phyloP scores from a whole-genome alignment of 2,888 invertebrate genomes.

The Hypomecis atomaria region DNA sequence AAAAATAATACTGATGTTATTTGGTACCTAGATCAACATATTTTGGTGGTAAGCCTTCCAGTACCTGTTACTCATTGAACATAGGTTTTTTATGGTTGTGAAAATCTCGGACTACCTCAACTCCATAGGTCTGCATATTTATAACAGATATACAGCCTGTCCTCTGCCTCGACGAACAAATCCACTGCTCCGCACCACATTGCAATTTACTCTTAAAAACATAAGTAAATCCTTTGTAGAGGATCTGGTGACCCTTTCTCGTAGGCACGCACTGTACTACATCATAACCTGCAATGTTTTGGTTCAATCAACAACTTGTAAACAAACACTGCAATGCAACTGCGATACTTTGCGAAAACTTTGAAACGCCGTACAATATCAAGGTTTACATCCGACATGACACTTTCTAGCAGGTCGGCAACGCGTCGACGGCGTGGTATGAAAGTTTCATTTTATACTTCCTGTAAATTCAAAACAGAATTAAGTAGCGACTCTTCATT shows the following conservation, averaged over 20 bases:
- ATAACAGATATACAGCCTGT: conserved; percentile 80
- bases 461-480: conserved; percentile 31
- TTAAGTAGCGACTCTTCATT: conserved; percentile 16
- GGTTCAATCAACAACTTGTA: conserved; percentile 21
- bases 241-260: conserved; percentile 75
- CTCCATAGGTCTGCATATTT: conserved; percentile 76
- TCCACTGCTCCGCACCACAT: conserved; percentile 79
- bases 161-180: conserved; percentile 76
- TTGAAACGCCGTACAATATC: conserved; percentile 31
- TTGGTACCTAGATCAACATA: not conserved
- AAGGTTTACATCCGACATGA: conserved; percentile 38
- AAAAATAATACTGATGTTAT: conserved; percentile 1
- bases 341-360: conserved; percentile 23
- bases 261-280: conserved; percentile 78
- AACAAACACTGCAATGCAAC: conserved; percentile 40
- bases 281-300: conserved; percentile 71
- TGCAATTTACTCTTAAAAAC: conserved; percentile 75
- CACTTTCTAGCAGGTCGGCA: conserved; percentile 30
- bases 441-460: conserved; percentile 10
- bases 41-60: not conserved
- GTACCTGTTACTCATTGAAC: conserved; percentile 60
- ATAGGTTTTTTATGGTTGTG: conserved; percentile 80
- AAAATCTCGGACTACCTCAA: conserved; percentile 76
- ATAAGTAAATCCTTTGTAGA: conserved; percentile 79
- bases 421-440: conserved; percentile 21